phyloP scores from a whole-genome alignment of 2,888 invertebrate species.

The Acrocera orbiculus region DNA sequence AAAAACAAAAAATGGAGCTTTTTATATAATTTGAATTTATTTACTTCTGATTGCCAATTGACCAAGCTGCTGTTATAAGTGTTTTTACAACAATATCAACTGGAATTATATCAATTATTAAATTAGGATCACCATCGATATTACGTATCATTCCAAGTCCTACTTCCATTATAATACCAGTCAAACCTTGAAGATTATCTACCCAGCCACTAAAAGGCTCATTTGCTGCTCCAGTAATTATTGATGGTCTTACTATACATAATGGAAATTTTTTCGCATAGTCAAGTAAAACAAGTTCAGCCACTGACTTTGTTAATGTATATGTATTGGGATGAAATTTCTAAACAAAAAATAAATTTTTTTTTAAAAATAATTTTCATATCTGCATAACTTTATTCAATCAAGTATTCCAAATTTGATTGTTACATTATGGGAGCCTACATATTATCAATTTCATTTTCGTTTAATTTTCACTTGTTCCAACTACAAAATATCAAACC shows the following conservation, averaged over 20 bases:
- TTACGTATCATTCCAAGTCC: conserved; percentile 67
- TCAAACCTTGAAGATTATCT: conserved; percentile 66
- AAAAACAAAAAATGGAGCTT: background rate
- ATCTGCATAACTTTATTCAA: no score
- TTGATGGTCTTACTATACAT: conserved; percentile 84
- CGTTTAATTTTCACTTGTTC: no score
- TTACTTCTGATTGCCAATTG: conserved; percentile 24
- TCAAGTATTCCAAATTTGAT: no score
- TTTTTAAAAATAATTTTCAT: no score
- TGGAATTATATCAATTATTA: conserved; percentile 75
- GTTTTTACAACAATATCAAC: conserved; percentile 84
- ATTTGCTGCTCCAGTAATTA: conserved; percentile 55
- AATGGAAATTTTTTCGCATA: conserved; percentile 62
- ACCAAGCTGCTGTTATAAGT: conserved; percentile 73
- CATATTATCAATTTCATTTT: no score
- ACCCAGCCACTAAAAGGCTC: conserved; percentile 85
- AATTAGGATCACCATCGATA: conserved; percentile 54
- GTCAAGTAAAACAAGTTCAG: conserved; percentile 61
- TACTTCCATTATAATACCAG: conserved; percentile 64
- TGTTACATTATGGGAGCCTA: no score
- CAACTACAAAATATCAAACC: no score
- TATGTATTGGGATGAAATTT: conserved; percentile 89
- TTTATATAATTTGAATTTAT: background rate
- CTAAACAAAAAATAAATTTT: conserved; percentile 19
- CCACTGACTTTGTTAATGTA: conserved; percentile 85